Conservation (phyloP, 1,140 invertebrate species). For the Atta cephalotes region DNA sequence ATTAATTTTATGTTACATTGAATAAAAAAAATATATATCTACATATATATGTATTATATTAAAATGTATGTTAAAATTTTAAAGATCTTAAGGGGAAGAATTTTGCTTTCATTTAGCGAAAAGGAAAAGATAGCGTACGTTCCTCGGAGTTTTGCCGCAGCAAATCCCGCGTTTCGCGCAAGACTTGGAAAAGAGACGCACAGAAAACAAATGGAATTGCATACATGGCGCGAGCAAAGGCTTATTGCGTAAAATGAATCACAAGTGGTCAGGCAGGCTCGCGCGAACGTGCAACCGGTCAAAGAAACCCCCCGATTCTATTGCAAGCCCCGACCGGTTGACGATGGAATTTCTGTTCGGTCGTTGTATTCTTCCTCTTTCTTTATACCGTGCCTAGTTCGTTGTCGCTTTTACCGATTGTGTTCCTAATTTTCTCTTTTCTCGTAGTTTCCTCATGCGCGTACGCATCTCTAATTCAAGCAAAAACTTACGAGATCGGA, state of each 20-base stretch:
- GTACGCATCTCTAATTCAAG: neutral
- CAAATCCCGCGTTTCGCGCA: conserved; percentile 25
- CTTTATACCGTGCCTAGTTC: conserved; percentile 37
- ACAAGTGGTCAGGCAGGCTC: conserved; percentile 78
- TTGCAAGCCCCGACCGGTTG: conserved; percentile 67
- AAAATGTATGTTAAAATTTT: conserved; percentile 1
- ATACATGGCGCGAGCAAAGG: conserved; percentile 72
- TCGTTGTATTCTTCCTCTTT: conserved; percentile 57
- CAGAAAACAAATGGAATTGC: conserved; percentile 75
- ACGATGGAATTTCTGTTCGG: conserved; percentile 74
- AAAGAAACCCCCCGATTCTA: conserved; percentile 69
- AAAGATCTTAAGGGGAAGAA: neutral
- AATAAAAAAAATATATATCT: neutral
- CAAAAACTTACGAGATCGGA: neutral
- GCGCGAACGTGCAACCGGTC: conserved; percentile 73
- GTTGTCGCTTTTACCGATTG: conserved; percentile 50
- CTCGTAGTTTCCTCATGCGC: neutral
- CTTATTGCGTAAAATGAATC: conserved; percentile 79
- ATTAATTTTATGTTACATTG: neutral
- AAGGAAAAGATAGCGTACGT: conserved; percentile 10
- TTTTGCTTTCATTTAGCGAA: conserved; percentile 7
- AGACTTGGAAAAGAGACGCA: conserved; percentile 62
- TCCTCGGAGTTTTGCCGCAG: conserved; percentile 28
- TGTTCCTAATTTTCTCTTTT: conserved; percentile 33
- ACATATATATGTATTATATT: neutral